phyloP scores from a whole-genome alignment of 2,797 vertebrate genomes.

The Dicrostonyx torquatus region DNA sequence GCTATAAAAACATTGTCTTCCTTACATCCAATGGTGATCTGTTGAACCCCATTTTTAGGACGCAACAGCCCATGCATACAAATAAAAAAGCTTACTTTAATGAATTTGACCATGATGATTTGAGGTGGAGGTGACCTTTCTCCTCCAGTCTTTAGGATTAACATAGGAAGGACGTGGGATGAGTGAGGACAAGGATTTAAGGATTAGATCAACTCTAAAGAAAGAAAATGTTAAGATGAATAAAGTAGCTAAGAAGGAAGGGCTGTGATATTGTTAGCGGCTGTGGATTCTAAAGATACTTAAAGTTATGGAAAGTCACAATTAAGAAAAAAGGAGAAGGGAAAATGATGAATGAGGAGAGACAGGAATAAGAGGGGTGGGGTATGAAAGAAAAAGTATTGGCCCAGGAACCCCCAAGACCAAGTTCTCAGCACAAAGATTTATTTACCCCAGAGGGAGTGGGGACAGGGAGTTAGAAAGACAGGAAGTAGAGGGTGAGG shows the following conservation, averaged over 20 bases:
- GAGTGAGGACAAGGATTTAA: background rate
- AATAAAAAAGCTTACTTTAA: background rate
- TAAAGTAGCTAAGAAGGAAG: background rate
- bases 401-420: background rate
- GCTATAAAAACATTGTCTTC: background rate
- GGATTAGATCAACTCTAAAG: background rate
- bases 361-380: no score
- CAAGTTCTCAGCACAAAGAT: background rate
- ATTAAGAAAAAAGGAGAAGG: background rate
- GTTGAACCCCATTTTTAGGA: background rate
- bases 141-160: background rate
- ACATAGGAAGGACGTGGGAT: background rate
- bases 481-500: background rate
- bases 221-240: background rate
- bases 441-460: background rate
- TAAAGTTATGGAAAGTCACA: background rate
- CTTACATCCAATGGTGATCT: background rate
- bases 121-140: background rate
- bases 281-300: background rate
- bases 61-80: no score
- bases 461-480: background rate
- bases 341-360: background rate
- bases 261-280: background rate
- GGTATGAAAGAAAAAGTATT: background rate
- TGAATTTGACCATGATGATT: background rate